Evolutionary conservation across 1,140 invertebrate genomes (phyloP), one percentile per base, ranked within the genome.

Genomic region (Sycophila sp.): DNA sequence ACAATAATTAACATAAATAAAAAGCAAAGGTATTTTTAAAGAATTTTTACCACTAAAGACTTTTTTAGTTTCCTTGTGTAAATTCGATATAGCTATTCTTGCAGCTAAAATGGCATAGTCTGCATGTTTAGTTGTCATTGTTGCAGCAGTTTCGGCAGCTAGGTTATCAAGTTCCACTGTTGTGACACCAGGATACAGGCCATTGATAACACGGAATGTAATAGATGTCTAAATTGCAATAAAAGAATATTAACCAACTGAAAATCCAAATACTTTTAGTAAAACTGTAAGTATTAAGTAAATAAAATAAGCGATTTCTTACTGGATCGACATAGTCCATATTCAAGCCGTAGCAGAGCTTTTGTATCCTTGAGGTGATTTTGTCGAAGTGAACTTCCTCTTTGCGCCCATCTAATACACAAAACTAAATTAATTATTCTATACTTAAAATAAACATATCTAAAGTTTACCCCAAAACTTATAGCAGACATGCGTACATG

Each of bases 381-480:
- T 99, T 99, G 84, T 99, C 97, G 85, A 99, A 96, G 85, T 97
- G 94, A 4, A 99, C 94, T 76, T 93, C 91, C 85, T 99, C 97
- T 79, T 93, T 90, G 17, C 94, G 88, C 0, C 96, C 96, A 90
- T 94, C 96, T 94, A 74, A 47, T 10, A 47, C 19, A 47, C 10
- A 47, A 47, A 47, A n/a, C n/a, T 22, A 2, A 10, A 10, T 56
- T 28, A 63, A 58, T 59, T 38, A 69, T 17, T 13, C 49, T 10
- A 40, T 59, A 38, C 24, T 3, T 10, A 42, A 15, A 17, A 62
- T 47, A 45, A 22, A 26, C 11, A 6, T 10, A 47, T 22, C 8
- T 0, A 17, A 42, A 7, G 8, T 17, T 6, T 11, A 22, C n/a
- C n/a, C n/a, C n/a, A n/a, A 1, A 47, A 47, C 19, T 47, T n/a